A percentile compares a stretch with the other conserved stretches of the same genome.
Evolutionary conservation across 1,140 invertebrate genomes (phyloP).

Genomic region (Manduca sexta): DNA sequence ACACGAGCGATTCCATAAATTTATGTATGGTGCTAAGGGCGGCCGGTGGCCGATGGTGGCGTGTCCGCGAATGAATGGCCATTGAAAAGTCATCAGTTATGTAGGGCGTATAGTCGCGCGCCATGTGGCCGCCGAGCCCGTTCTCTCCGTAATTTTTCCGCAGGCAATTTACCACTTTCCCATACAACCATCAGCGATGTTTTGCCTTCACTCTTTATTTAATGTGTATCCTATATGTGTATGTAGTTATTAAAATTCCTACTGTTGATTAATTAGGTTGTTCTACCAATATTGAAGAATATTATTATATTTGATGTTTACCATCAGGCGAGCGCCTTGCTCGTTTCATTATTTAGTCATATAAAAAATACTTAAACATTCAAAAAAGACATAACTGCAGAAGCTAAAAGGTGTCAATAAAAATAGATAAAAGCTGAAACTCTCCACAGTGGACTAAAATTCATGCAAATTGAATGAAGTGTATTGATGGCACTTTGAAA

Average conservation of each 20-base stretch:
- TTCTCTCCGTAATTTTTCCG: conserved; percentile 61
- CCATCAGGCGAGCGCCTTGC: too few species aligned
- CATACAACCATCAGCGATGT: conserved; percentile 44
- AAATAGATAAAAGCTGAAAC: conserved; percentile 37
- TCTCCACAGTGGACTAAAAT: conserved; percentile 39
- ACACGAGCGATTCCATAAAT: conserved; percentile 23
- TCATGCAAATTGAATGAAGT: conserved; percentile 51
- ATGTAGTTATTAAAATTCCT: too few species aligned
- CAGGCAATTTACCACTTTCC: conserved; percentile 55
- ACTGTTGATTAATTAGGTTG: too few species aligned
- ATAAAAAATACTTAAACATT: too few species aligned
- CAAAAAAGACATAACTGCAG: conserved; percentile 19
- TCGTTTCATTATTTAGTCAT: too few species aligned
- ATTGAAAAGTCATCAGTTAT: conserved; percentile 71
- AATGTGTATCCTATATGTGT: too few species aligned
- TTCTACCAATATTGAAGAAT: too few species aligned
- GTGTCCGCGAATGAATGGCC: conserved; percentile 53
- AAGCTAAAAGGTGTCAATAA: conserved; percentile 43
- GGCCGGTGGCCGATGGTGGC: conserved; percentile 16
- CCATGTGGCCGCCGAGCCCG: conserved; percentile 51
- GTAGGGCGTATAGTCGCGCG: conserved; percentile 58
- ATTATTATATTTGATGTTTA: too few species aligned
- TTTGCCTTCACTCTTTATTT: conserved; percentile 34
- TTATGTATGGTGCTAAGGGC: conserved; percentile 25
- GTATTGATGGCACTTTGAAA: conserved; percentile 48